Evolutionary conservation across 2,797 vertebrate genomes (phyloP).

Genomic region (Danio aesculapii): DNA sequence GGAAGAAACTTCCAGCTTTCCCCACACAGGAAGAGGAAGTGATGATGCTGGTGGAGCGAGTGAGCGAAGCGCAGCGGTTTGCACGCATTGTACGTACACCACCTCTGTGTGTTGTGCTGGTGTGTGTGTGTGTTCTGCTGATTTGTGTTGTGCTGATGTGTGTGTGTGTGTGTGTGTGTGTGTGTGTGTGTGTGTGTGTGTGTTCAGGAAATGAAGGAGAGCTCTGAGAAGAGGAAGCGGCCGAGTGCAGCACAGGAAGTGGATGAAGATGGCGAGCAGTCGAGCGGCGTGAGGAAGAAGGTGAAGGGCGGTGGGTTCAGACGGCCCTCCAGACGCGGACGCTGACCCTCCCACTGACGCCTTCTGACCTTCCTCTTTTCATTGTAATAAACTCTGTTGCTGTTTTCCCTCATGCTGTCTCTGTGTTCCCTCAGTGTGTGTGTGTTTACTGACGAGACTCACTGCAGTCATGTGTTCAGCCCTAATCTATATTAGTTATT

Average conservation of each 20-base stretch:
- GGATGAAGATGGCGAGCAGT: constrained; percentile 77
- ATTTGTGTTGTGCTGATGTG: background rate
- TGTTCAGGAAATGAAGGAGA: constrained; percentile 91
- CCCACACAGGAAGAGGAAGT: constrained; percentile 95
- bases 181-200: background rate
- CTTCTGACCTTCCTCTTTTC: too few relatives aligned
- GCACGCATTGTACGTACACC: constrained; percentile 86
- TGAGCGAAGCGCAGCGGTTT: constrained; percentile 93
- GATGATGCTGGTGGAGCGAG: constrained; percentile 96
- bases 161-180: background rate
- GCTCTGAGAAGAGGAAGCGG: constrained; percentile 90
- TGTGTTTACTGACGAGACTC: background rate
- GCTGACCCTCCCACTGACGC: background rate
- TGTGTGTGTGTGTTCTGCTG: background rate
- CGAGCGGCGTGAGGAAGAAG: constrained; percentile 81
- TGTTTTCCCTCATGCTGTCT: constrained; percentile 34
- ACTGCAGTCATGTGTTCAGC: too few relatives aligned
- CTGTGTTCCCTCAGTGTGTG: background rate
- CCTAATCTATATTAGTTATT: too few relatives aligned
- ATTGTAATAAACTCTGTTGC: too few relatives aligned
- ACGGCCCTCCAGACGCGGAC: constrained; percentile 30
- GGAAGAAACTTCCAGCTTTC: constrained; percentile 95
- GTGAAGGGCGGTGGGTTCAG: constrained; percentile 73
- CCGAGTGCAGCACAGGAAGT: constrained; percentile 77
- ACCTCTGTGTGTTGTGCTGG: background rate